These are phyloP conservation scores for Drosophila helvetica DNA, from an alignment of 2,888 invertebrate species.

Conservation along the genomic window DNA sequence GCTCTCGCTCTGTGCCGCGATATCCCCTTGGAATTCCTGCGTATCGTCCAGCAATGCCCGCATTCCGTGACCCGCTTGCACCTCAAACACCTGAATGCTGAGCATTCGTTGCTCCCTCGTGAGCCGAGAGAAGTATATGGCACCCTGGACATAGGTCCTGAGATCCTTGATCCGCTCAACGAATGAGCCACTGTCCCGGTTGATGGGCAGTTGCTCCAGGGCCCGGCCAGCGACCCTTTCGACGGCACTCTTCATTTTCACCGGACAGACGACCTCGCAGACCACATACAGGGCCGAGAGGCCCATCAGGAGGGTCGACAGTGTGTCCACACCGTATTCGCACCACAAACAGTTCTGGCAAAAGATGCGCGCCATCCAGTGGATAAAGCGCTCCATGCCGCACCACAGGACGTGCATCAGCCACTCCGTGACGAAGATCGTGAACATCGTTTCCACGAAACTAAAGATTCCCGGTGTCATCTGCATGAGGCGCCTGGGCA, in stretches of 20 bases:
- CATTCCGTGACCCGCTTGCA: slow-evolving; percentile 26
- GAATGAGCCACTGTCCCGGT: slow-evolving; percentile 31
- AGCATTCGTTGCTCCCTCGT: slow-evolving; percentile 50
- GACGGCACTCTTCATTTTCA: slow-evolving; percentile 21
- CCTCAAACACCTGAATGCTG: slow-evolving; percentile 37
- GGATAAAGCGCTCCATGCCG: slow-evolving; percentile 38
- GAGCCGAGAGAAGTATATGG: slow-evolving; percentile 34
- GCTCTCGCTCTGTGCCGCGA: not conserved
- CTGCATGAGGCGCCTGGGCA: slow-evolving; percentile 34
- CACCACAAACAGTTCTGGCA: slow-evolving; percentile 48
- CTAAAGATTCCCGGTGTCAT: slow-evolving; percentile 8
- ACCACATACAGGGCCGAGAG: slow-evolving; percentile 14
- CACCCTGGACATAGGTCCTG: slow-evolving; percentile 26
- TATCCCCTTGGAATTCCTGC: not conserved
- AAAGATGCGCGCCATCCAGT: slow-evolving; percentile 23
- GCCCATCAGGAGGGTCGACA: not conserved
- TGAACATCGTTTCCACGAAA: slow-evolving; percentile 45
- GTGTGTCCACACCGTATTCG: slow-evolving; percentile 4
- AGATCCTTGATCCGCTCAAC: slow-evolving; percentile 32
- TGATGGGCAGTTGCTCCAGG: slow-evolving; percentile 38
- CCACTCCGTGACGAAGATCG: slow-evolving; percentile 48
- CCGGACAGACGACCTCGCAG: slow-evolving; percentile 12
- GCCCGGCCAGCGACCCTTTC: slow-evolving; percentile 8
- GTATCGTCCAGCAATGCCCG: not conserved
- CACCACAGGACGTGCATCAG: slow-evolving; percentile 47